Conservation (phyloP, 2,113 vertebrate species). For the Lathamus discolor region DNA sequence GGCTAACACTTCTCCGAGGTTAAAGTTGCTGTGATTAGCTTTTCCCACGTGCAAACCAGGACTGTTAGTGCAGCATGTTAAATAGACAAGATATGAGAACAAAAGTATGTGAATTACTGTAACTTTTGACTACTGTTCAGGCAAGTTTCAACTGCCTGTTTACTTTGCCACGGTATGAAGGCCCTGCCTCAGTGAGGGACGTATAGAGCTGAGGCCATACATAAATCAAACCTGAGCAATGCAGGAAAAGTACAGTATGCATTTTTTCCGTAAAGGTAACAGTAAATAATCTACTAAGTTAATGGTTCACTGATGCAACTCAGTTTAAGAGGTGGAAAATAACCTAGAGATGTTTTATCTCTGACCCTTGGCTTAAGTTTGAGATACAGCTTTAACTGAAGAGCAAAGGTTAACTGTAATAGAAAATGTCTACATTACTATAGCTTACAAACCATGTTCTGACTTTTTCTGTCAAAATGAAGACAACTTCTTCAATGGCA, state of each 20-base stretch:
- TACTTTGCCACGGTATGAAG: not conserved
- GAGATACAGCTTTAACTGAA: constrained; percentile 60
- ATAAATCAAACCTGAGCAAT: not conserved
- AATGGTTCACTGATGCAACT: constrained; percentile 60
- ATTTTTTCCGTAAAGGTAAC: constrained; percentile 41
- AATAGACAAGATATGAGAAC: not conserved
- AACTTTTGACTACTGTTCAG: not conserved
- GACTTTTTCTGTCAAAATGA: not conserved
- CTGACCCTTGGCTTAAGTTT: constrained; percentile 56
- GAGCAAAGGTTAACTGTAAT: constrained; percentile 64
- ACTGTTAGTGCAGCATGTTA: not conserved
- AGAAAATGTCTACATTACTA: constrained; percentile 9
- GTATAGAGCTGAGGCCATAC: not conserved
- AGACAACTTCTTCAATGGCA: not conserved
- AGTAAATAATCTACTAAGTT: constrained; percentile 61
- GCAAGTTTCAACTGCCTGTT: not conserved
- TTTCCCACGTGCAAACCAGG: not conserved
- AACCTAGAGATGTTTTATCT: constrained; percentile 44
- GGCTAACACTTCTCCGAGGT: not conserved
- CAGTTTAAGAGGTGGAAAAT: constrained; percentile 29
- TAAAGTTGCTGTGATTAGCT: not conserved
- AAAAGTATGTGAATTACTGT: not conserved
- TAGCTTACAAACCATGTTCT: not conserved
- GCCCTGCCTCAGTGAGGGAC: not conserved
- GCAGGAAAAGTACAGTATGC: constrained; percentile 31